Evolutionary conservation across 1,140 invertebrate species (phyloP).

Genomic region (Hyphantria cunea): DNA sequence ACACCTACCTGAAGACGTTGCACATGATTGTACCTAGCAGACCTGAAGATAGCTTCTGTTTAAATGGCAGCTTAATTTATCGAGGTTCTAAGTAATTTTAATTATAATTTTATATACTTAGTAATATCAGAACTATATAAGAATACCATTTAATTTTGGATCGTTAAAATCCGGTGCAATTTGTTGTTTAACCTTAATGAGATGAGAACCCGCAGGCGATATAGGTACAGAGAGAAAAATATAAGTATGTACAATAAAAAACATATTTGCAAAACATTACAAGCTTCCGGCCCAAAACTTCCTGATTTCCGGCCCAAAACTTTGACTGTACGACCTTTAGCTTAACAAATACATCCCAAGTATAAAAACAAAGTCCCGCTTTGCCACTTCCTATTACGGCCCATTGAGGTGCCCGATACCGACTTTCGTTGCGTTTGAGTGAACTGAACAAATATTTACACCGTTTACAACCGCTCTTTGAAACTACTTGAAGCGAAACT

Average conservation of each 20-base stretch:
- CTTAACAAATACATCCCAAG: constrained; percentile 23
- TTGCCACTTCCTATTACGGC: constrained; percentile 34
- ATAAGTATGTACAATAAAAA: background rate
- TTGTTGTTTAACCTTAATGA: too few species aligned
- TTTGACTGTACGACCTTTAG: background rate
- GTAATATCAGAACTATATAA: too few species aligned
- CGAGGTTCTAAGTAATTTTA: too few species aligned
- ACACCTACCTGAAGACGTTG: too few species aligned
- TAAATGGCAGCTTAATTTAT: too few species aligned
- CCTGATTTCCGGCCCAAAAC: background rate
- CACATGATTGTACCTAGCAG: too few species aligned
- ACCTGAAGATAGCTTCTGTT: too few species aligned
- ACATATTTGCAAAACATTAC: background rate
- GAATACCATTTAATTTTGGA: too few species aligned
- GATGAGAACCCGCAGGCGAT: too few species aligned
- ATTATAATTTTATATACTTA: too few species aligned
- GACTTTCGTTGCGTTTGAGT: constrained; percentile 29
- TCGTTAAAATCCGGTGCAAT: too few species aligned
- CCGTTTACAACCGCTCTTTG: constrained; percentile 60
- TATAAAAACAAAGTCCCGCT: constrained; percentile 35
- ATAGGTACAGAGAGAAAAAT: too few species aligned
- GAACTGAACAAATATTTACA: constrained; percentile 60
- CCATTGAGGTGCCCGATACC: constrained; percentile 24
- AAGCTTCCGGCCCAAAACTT: background rate
- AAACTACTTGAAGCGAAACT: constrained; percentile 57